Base-by-base conservation (phyloP, 2,888 invertebrate species). In the Trypoxylon attenuatum region DNA sequence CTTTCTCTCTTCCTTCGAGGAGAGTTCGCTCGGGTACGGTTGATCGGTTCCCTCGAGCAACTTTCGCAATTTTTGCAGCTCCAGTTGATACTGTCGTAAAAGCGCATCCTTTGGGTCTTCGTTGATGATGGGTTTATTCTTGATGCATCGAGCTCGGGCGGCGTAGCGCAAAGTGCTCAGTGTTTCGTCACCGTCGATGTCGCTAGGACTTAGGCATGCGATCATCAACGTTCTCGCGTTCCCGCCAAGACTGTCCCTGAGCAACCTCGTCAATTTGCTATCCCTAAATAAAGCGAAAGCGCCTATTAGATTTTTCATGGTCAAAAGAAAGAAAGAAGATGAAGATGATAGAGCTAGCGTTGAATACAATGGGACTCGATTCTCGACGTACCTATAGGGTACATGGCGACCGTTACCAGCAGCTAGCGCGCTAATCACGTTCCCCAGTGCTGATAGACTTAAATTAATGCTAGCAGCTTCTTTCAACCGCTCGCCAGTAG, bases 401-500 rank as follows among this genome's bases (percentile, higher is more conserved):
- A 94, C 88, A 93, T 96, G 43, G 93, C 86, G 91, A 0, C 91
- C 90, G 76, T 92, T 92, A 1, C 92, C 92, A 79, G 93, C 92
- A 0, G 93, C 96, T 52, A 96, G 86, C 0, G 96, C 95, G 0
- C 95, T 95, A 69, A 96, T 96, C 0, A 96, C 96, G 84, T 96
- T 96, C 1, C 95, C 96, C 46, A 96, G 88, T 0, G 96, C 96
- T 8, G 95, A 95, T 22, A 96, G 87, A 0, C 95, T 95, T 49
- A 96, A 87, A 88, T 96, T 96, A 60, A 96, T 96, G 87, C 96
- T 96, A 0, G 95, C 95, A 0, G 96, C 96, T 87, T 96, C 96
- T 80, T 94, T 95, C 22, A 96, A 88, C 10, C 96, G 88, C 67
- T 94, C 94, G 0, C 96, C 96, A 5, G 93, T 92, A 0, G 96